A percentile compares a stretch with the other conserved stretches of the same genome.
phyloP scores from a whole-genome alignment of 2,888 invertebrate species.

The Synanthedon andrenaeformis region DNA sequence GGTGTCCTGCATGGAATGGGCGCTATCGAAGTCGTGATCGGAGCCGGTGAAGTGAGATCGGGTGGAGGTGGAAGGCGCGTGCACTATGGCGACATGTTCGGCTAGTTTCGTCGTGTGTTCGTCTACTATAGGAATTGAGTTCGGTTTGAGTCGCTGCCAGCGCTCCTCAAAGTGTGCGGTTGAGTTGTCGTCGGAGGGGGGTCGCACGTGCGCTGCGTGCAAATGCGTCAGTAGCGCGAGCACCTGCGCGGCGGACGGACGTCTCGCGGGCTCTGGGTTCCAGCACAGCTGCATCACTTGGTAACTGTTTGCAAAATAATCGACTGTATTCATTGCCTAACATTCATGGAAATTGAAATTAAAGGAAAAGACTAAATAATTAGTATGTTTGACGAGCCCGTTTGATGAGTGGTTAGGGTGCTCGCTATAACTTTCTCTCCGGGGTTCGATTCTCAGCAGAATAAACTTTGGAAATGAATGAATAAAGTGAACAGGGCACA shows the following conservation, averaged over 20 bases:
- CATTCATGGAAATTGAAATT: not conserved
- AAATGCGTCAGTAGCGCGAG: slow-evolving; percentile 56
- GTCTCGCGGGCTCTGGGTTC: slow-evolving; percentile 40
- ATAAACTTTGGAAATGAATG: no score
- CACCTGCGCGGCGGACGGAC: slow-evolving; percentile 46
- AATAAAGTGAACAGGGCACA: no score
- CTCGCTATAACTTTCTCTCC: no score
- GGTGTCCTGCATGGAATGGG: slow-evolving; percentile 32
- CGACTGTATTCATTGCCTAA: no score
- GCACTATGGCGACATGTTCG: slow-evolving; percentile 48
- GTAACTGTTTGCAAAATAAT: slow-evolving; percentile 52
- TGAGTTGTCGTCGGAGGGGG: slow-evolving; percentile 24
- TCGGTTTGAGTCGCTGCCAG: slow-evolving; percentile 79
- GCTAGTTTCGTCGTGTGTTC: slow-evolving; percentile 31
- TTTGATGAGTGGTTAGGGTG: not conserved
- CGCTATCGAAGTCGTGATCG: slow-evolving; percentile 35
- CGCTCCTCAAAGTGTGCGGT: slow-evolving; percentile 76
- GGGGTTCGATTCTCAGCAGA: no score
- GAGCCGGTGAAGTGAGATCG: slow-evolving; percentile 41
- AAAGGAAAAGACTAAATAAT: not conserved
- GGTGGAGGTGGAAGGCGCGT: slow-evolving; percentile 47
- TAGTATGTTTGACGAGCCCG: not conserved
- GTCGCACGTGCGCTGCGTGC: slow-evolving; percentile 34
- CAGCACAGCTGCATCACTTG: slow-evolving; percentile 82
- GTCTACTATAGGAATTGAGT: slow-evolving; percentile 70